A percentile compares a stretch with the other conserved stretches of the same genome.
Evolutionary conservation across 2,888 invertebrate species (phyloP).

Genomic region (Polydrusus tereticollis): DNA sequence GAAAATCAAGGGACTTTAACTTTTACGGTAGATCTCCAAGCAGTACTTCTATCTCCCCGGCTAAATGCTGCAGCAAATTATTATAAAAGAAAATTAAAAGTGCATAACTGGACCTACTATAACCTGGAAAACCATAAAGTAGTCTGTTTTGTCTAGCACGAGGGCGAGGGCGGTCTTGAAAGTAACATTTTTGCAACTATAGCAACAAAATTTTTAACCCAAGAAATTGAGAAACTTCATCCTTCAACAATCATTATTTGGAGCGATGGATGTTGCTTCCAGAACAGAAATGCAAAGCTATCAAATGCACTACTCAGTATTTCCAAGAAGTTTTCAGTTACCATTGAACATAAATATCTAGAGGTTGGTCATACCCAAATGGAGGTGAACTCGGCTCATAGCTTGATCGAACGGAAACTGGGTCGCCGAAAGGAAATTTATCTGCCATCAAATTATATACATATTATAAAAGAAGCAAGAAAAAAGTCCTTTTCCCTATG

Average conservation of each 20-base stretch:
- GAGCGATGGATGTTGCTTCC: background rate
- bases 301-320: background rate
- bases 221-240: background rate
- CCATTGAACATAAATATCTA: no score
- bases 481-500: constrained; percentile 7
- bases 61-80: no score
- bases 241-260: background rate
- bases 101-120: no score
- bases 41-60: constrained; percentile 2
- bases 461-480: background rate
- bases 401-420: background rate
- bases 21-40: background rate
- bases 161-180: background rate
- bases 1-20: no score
- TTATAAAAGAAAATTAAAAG: no score
- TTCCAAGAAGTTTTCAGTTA: no score
- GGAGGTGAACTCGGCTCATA: background rate
- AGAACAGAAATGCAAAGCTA: no score
- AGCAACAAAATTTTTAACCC: background rate
- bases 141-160: no score
- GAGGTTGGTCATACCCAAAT: background rate
- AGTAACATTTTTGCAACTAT: constrained; percentile 2
- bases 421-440: background rate
- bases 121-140: no score
- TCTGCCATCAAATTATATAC: background rate